Evolutionary conservation across 2,888 invertebrate genomes (phyloP), one percentile per base, ranked within the genome.

Genomic region (Dasypolia templi): DNA sequence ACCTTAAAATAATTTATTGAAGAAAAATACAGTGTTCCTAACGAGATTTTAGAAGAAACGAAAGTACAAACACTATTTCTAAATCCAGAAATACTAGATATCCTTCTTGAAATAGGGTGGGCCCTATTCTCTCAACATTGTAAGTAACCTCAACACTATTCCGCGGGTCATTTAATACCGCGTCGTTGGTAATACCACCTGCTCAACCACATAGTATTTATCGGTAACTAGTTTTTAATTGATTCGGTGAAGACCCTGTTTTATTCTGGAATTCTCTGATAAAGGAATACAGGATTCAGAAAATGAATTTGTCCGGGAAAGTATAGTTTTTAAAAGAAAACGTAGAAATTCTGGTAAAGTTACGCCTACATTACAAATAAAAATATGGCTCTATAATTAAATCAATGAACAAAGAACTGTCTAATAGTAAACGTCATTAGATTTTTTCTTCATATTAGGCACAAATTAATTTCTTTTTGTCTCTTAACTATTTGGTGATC

Each of bases 211-310:
- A 55, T 26, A 14, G 53, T 71, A 67, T 72, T 84, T 82, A 84
- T 70, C 72, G 3, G 14, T 73, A 77, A 86, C 87, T 70, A 35
- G 87, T 86, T 87, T 85, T 78, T 87, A 86, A 85, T 85, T 80
- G 76, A 87, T 85, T 76, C 64, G 4, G n/a, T 29, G 63, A 32
- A 26, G 53, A 63, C 56, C 77, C 71, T 68, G 75, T 76, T 85
- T 75, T 64, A 32, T 63, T 55, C 67, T 55, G 66, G 62, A 73
- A 62, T 76, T 51, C 82, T 76, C 75, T 51, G 51, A 39, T 75
- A 61, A 7, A 56, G 44, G 49, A 75, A 49, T 75, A 29, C 51
- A 51, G 22, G 66, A 75, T 44, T 81, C 61, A 26, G 35, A 75
- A 63, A 63, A 81, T 53, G 58, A 77, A 64, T 49, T 26, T 39